Evolutionary conservation across 2,888 invertebrate species (phyloP).

Genomic region (Ichneumoninae sp.): DNA sequence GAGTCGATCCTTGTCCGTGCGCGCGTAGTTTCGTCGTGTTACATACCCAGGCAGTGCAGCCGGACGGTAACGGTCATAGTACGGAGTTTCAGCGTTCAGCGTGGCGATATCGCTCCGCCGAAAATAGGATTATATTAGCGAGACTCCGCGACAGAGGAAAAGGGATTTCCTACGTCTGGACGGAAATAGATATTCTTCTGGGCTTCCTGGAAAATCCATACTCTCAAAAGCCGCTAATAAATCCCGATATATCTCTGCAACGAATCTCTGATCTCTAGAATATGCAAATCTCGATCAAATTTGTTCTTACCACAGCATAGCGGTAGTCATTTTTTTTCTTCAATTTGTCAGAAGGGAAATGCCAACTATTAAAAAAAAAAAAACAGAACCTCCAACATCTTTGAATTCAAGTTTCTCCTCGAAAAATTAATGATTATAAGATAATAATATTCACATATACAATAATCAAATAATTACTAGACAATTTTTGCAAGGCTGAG

Average conservation of each 20-base stretch:
- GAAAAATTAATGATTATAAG: too few species aligned
- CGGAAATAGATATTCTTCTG: constrained; percentile 49
- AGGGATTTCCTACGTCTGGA: constrained; percentile 64
- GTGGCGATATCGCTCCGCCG: constrained; percentile 57
- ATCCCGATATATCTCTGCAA: background rate
- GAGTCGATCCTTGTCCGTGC: constrained; percentile 51
- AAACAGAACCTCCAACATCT: too few species aligned
- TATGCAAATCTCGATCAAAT: too few species aligned
- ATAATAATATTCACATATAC: too few species aligned
- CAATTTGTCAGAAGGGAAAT: too few species aligned
- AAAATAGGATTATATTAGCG: constrained; percentile 62
- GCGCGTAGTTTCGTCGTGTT: constrained; percentile 16
- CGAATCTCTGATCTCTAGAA: background rate
- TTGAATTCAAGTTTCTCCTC: too few species aligned
- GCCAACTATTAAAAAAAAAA: too few species aligned
- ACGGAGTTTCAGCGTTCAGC: constrained; percentile 45
- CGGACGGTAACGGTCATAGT: constrained; percentile 45
- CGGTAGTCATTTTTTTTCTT: too few species aligned
- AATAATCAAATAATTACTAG: too few species aligned
- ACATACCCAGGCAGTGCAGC: background rate
- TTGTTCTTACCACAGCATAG: too few species aligned
- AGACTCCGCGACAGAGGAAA: constrained; percentile 48
- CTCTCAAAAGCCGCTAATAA: constrained; percentile 5
- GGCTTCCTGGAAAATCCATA: constrained; percentile 64
- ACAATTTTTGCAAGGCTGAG: too few species aligned